phyloP scores from a whole-genome alignment of 2,113 vertebrate species.

The Megalops atlanticus region DNA sequence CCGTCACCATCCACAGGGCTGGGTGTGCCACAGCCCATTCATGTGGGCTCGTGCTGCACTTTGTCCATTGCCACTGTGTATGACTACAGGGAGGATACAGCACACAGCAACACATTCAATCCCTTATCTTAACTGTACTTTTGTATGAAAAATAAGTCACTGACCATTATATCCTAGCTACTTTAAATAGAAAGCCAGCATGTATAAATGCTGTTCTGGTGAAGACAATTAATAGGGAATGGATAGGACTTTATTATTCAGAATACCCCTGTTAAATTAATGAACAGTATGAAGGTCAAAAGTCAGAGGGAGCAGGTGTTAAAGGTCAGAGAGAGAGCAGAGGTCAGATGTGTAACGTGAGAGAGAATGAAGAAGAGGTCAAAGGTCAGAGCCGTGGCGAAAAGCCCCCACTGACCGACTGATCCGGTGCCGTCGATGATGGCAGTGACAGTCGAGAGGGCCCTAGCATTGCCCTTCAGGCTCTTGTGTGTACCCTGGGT shows the following conservation, averaged over 20 bases:
- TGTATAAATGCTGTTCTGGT: background rate
- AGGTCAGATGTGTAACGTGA: background rate
- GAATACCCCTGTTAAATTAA: too few species aligned
- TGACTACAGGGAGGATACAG: background rate
- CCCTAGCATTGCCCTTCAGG: conserved; percentile 87
- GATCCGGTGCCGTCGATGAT: conserved; percentile 95
- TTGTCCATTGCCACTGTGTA: background rate
- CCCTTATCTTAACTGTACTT: too few species aligned
- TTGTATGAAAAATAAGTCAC: too few species aligned
- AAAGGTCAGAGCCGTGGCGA: background rate
- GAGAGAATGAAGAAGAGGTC: background rate
- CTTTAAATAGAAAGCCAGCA: too few species aligned
- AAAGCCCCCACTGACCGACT: conserved; percentile 60
- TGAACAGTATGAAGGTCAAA: background rate
- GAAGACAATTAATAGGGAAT: background rate
- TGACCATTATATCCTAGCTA: too few species aligned
- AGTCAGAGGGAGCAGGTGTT: background rate
- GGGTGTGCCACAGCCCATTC: background rate
- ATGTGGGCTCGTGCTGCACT: background rate
- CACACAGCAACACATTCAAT: background rate
- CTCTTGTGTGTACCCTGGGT: conserved; percentile 89
- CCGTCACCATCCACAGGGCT: conserved; percentile 51
- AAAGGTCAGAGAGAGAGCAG: background rate
- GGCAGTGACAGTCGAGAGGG: conserved; percentile 88
- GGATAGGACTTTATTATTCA: background rate